Base-by-base conservation (phyloP, 2,113 vertebrate species). In the Rattus rattus region DNA sequence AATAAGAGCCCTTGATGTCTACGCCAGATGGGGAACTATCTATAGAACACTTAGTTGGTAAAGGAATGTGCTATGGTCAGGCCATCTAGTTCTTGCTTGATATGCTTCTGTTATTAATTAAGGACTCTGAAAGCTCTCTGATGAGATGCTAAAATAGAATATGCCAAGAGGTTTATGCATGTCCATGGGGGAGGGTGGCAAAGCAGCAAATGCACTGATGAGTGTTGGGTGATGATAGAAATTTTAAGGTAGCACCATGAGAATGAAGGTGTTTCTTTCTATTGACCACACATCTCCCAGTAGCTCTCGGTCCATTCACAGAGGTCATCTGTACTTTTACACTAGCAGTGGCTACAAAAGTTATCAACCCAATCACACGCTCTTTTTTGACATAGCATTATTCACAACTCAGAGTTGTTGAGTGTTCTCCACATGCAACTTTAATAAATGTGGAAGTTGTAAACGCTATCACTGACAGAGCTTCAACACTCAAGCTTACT, bases 111-210 rank as follows among this genome's bases (percentile, higher is more conserved):
- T 87, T 98, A 98, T 98, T 98, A 97, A 98, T 98, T 96, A 98
- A 98, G 98, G 98, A 97, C 95, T 81, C 97, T 95, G 92, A 97
- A 98, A 98, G 97, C 93, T 96, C 90, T 84, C 90, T 97, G 95
- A 86, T 97, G 97, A 98, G 98, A 98, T 96, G 97, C 92, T 97
- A 97, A 98, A 98, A 98, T 97, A 98, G 97, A 98, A 97, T 80
- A 90, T 92, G 95, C 77, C 79, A 85, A 90, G 30, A 69, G 49
- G 28, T 90, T 83, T 92, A 73, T 56, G 4, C 36, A 65, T 89
- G 16, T 3, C 14, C 88, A 13, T 83, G 30, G 19, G 39, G 13
- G 36, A 95, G 26, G 17, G 49, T 83, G 49, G 67, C 86, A 95
- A 92, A 95, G 61, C 52, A 97, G 85, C 88, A 93, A 72, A 94